Base-by-base conservation (phyloP, 2,888 invertebrate genomes). In the Argyra leucocephala region DNA sequence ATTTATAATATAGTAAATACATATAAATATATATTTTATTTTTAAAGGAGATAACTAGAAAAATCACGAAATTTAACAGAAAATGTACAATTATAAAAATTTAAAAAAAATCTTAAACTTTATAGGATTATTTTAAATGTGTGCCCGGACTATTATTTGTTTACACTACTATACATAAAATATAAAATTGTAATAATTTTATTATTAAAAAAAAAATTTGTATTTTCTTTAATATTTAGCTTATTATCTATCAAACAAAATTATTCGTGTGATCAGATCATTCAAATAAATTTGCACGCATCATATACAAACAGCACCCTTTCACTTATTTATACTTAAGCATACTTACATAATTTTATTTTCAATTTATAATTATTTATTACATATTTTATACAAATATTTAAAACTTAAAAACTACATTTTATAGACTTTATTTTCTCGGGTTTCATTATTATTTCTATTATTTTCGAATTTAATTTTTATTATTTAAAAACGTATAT, bases 51-150 rank as follows among this genome's bases (percentile, higher is more conserved):
- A 15, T 48, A 48, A 48, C 48, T 48, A 48, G 48, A 48, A 37
- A 48, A 48, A 18, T 48, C 48, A 48, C 48, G 48, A 48, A 48
- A 18, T 48, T 48, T 48, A 48, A 48, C 48, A 48, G 48, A 48
- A 48, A 12, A 31, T 31, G 5, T 31, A n/a, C n/a, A n/a, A n/a
- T n/a, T n/a, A n/a, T 31, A 31, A 31, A 31, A 31, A 31, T 31
- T 26, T 18, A 48, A 48, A 48, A 48, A 12, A 48, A 48, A 48
- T 48, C 48, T n/a, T 18, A 48, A 48, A 48, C 18, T 18, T 18
- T 48, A 48, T 48, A 48, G n/a, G n/a, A 48, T 48, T 48, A 18
- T 31, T 31, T 26, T 31, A 10, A 31, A 7, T 31, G 31, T 31
- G 7, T 48, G 15, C 48, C 48, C n/a, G 18, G n/a, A 48, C 31